A percentile compares a stretch with the other conserved stretches of the same genome.
Evolutionary conservation across 37 sponge, comb jelly and placozoan species (phyloP).

Genomic region (Agelas oroides): DNA sequence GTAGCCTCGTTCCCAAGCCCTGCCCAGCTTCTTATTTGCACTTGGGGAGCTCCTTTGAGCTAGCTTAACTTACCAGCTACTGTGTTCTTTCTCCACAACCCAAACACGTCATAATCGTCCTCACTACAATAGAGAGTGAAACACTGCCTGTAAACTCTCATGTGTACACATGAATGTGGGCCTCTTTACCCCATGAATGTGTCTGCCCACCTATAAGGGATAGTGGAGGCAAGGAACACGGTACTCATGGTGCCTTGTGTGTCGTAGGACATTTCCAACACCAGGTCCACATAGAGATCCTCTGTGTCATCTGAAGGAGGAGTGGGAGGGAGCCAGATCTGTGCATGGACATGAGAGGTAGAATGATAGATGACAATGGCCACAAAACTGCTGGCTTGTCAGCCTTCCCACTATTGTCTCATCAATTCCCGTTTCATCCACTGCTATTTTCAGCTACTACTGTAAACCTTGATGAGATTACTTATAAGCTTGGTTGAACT

Average conservation of each 20-base stretch:
- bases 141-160: too few species aligned
- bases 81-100: constrained; percentile 39
- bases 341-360: neutral
- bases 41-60: too few species aligned
- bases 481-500: too few species aligned
- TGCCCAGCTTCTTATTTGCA: too few species aligned
- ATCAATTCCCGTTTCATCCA: too few species aligned
- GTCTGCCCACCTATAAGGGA: constrained; percentile 40
- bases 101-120: constrained; percentile 84
- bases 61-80: constrained; percentile 18
- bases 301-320: constrained; percentile 82
- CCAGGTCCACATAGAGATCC: constrained; percentile 62
- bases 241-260: constrained; percentile 32
- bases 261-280: constrained; percentile 75
- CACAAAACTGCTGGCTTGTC: too few species aligned
- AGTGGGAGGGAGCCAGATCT: constrained; percentile 92
- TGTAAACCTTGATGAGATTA: too few species aligned
- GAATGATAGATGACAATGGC: too few species aligned
- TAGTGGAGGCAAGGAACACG: constrained; percentile 51
- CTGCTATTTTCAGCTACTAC: too few species aligned
- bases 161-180: neutral
- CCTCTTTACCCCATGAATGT: too few species aligned
- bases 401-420: too few species aligned
- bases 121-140: constrained; percentile 20
- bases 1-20: neutral